These are phyloP conservation scores for Oreochromis grahami DNA, from an alignment of 2,797 vertebrate species.

Conservation along the genomic window DNA sequence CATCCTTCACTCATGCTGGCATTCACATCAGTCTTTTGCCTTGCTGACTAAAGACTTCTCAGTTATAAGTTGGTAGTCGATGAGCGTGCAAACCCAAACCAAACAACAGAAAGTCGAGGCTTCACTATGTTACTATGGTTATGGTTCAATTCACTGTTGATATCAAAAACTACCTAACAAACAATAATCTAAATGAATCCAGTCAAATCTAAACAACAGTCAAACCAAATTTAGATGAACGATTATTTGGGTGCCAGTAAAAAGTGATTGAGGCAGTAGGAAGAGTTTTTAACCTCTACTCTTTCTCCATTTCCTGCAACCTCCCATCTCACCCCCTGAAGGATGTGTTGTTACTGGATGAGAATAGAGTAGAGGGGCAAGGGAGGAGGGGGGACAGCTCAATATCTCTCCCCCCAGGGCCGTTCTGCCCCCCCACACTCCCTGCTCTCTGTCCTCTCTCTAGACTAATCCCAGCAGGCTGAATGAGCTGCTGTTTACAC, in stretches of 20 bases:
- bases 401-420: constrained; percentile 67
- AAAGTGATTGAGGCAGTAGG: not conserved
- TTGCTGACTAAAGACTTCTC: not conserved
- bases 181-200: not conserved
- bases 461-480: constrained; percentile 84
- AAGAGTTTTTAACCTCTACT: not conserved
- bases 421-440: constrained; percentile 30
- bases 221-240: not conserved
- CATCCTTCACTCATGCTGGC: not conserved
- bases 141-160: not conserved
- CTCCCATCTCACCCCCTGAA: not conserved
- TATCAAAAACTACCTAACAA: not conserved
- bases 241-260: not conserved
- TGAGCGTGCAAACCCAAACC: not conserved
- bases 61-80: not conserved
- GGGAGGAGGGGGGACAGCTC: constrained; percentile 63
- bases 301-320: constrained; percentile 1
- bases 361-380: not conserved
- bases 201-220: not conserved
- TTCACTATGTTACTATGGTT: not conserved
- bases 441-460: constrained; percentile 32
- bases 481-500: constrained; percentile 86
- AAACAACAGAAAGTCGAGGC: not conserved
- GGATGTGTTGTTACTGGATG: constrained; percentile 41
- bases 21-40: not conserved